A percentile compares a stretch with the other conserved stretches of the same genome.
Conservation (phyloP, 1,140 invertebrate species). For the Meloidogyne hapla region DNA sequence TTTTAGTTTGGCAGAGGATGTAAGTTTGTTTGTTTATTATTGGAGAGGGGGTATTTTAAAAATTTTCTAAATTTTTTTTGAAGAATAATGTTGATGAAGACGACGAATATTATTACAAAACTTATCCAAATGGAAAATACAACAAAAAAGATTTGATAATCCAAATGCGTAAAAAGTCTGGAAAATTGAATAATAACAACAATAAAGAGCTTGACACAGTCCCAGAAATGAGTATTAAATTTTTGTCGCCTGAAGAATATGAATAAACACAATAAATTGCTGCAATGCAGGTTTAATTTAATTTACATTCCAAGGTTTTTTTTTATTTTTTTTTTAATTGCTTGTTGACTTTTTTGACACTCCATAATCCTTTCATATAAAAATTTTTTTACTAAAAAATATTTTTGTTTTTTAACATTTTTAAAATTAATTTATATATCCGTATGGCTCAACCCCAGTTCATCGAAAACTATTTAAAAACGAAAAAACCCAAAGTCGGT, state of each 20-base stretch:
- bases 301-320: not conserved
- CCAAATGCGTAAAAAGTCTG: not conserved
- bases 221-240: conserved; percentile 5
- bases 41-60: not conserved
- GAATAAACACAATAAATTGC: too few species aligned
- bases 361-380: too few species aligned
- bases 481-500: too few species aligned
- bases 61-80: not conserved
- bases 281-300: not conserved
- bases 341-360: not conserved
- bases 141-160: conserved; percentile 33
- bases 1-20: conserved; percentile 26
- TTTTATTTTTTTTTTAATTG: not conserved
- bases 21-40: not conserved
- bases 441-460: too few species aligned
- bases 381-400: too few species aligned
- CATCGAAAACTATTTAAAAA: too few species aligned
- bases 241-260: not conserved
- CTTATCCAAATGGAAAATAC: conserved; percentile 43
- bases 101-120: conserved; percentile 32
- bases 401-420: too few species aligned
- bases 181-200: not conserved
- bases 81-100: conserved; percentile 11
- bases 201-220: conserved; percentile 13
- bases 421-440: too few species aligned